Conservation (phyloP, 1,140 invertebrate species). For the Orussus abietinus region DNA sequence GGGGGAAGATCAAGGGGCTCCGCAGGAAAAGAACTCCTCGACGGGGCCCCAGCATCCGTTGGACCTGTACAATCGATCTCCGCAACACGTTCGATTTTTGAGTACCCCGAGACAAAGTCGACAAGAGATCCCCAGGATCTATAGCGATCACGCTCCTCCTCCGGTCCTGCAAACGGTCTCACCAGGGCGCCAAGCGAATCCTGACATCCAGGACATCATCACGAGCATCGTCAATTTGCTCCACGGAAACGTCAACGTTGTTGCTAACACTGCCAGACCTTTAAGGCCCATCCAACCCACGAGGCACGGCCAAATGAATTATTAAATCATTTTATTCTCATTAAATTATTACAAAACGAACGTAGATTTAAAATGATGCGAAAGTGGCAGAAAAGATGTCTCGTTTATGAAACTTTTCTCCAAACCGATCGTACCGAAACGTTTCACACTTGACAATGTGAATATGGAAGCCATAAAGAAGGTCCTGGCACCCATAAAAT, state of each 20-base stretch:
- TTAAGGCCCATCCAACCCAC: conserved; percentile 52
- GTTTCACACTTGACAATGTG: no score
- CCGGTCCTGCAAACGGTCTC: conserved; percentile 33
- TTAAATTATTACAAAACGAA: no score
- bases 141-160: conserved; percentile 38
- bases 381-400: no score
- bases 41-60: conserved; percentile 59
- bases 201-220: conserved; percentile 87
- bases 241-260: conserved; percentile 82
- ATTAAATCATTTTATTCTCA: no score
- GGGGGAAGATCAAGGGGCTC: conserved; percentile 71
- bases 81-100: conserved; percentile 14
- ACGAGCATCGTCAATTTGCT: conserved; percentile 84
- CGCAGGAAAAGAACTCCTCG: conserved; percentile 60
- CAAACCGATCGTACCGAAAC: no score
- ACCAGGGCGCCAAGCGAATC: conserved; percentile 60
- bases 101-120: conserved; percentile 31
- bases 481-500: no score
- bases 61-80: conserved; percentile 32
- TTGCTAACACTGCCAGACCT: conserved; percentile 63
- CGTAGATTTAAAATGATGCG: no score
- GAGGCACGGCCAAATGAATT: no score
- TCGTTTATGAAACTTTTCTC: no score
- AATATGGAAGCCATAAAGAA: no score
- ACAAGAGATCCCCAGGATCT: conserved; percentile 43